Evolutionary conservation across 1,140 invertebrate genomes (phyloP).

Genomic region (Drusus annulatus): DNA sequence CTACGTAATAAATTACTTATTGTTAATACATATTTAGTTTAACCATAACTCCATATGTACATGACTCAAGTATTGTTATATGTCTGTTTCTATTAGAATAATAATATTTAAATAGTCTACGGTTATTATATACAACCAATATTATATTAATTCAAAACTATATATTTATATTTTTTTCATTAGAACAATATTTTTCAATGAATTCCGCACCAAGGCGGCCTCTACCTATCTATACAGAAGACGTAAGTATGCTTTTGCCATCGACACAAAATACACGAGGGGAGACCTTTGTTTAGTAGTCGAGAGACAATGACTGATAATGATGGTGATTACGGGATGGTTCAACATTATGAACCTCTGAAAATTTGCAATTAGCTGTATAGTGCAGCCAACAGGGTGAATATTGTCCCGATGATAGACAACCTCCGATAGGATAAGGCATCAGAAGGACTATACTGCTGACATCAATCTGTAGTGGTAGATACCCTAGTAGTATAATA

Average conservation of each 20-base stretch:
- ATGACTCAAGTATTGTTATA: background rate
- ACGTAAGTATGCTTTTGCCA: background rate
- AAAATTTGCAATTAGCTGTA: no score
- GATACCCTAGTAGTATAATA: no score
- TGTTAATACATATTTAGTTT: background rate
- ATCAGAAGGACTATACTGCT: no score
- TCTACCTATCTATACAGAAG: background rate
- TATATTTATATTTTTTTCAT: background rate
- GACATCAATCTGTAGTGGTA: no score
- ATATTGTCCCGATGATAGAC: no score
- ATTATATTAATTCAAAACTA: background rate
- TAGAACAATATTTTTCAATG: background rate
- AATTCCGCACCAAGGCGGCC: background rate
- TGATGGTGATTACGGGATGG: no score
- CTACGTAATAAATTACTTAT: conserved; percentile 28
- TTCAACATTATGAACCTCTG: background rate
- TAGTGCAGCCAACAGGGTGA: no score
- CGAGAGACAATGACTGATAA: no score
- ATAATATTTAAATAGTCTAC: background rate
- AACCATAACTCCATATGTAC: background rate
- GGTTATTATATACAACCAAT: background rate
- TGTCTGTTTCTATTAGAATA: no score
- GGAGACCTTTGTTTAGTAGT: no score
- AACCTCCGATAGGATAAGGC: no score
- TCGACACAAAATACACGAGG: background rate